Conservation (phyloP, 2,797 vertebrate genomes). For the Tolypeutes matacus region DNA sequence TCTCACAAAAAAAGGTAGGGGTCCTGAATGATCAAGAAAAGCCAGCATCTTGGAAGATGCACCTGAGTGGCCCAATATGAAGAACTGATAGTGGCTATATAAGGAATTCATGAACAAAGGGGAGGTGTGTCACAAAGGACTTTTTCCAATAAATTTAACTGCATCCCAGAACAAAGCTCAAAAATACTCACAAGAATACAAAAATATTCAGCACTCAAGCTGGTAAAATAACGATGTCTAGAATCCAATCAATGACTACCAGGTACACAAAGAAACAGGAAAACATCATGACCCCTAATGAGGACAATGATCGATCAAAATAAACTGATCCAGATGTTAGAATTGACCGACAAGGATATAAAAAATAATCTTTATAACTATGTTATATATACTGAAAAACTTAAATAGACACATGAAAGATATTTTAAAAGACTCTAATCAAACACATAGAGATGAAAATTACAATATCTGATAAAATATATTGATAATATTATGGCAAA, state of each 20-base stretch:
- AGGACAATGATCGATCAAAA: background rate
- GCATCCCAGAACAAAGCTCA: background rate
- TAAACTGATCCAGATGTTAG: background rate
- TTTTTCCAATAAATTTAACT: background rate
- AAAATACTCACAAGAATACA: background rate
- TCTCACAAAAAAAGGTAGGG: background rate
- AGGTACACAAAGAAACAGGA: background rate
- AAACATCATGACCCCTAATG: background rate
- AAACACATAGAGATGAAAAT: background rate
- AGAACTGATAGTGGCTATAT: too few relatives aligned
- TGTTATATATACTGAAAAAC: background rate
- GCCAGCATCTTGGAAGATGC: background rate
- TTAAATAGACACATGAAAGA: background rate
- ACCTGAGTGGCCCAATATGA: too few relatives aligned
- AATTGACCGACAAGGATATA: background rate
- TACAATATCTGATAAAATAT: background rate
- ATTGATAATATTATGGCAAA: background rate
- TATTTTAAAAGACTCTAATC: slow-evolving; percentile 6
- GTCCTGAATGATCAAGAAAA: slow-evolving; percentile 7
- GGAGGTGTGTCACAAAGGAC: too few relatives aligned
- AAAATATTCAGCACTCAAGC: background rate
- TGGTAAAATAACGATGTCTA: background rate
- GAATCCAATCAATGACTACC: background rate
- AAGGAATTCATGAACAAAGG: background rate
- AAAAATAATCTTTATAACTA: background rate